Percentiles rank a stretch among this genome's conserved stretches.
These are phyloP conservation scores for Nebria salina DNA, from an alignment of 2,888 invertebrate genomes.

Conservation along the genomic window DNA sequence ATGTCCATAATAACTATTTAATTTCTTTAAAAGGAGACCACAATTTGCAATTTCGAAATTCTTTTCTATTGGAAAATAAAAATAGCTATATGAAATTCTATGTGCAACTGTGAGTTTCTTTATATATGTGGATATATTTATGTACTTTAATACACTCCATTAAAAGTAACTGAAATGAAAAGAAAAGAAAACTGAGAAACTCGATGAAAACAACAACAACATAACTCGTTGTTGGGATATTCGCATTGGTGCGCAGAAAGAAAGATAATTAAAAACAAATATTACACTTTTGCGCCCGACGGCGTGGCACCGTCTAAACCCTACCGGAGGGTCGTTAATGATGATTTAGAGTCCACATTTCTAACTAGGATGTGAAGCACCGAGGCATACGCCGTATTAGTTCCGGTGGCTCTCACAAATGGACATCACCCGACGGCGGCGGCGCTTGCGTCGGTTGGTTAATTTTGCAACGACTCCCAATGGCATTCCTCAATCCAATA, in stretches of 20 bases:
- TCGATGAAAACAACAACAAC: conserved; percentile 25
- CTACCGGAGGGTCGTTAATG: conserved; percentile 40
- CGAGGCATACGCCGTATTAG: conserved; percentile 18
- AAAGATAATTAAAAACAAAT: conserved; percentile 46
- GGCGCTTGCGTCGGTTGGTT: conserved; percentile 33
- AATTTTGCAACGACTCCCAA: conserved; percentile 43
- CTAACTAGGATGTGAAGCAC: conserved; percentile 23
- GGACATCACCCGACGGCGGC: conserved; percentile 15
- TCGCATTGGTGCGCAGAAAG: conserved; percentile 28
- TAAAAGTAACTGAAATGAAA: neutral
- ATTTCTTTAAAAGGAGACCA: neutral
- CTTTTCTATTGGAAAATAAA: neutral
- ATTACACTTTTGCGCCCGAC: conserved; percentile 33
- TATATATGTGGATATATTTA: neutral
- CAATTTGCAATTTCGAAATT: neutral
- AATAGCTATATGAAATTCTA: neutral
- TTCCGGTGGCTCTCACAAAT: conserved; percentile 27
- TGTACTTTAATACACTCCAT: neutral
- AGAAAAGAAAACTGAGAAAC: neutral
- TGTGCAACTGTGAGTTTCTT: neutral
- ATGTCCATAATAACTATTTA: too few species aligned
- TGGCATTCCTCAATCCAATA: conserved; percentile 46
- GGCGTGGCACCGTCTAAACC: conserved; percentile 20
- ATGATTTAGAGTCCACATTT: conserved; percentile 34
- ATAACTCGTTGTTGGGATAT: conserved; percentile 22